Evolutionary conservation across 2,888 invertebrate species (phyloP).

Genomic region (Kryphioiulus occultus): DNA sequence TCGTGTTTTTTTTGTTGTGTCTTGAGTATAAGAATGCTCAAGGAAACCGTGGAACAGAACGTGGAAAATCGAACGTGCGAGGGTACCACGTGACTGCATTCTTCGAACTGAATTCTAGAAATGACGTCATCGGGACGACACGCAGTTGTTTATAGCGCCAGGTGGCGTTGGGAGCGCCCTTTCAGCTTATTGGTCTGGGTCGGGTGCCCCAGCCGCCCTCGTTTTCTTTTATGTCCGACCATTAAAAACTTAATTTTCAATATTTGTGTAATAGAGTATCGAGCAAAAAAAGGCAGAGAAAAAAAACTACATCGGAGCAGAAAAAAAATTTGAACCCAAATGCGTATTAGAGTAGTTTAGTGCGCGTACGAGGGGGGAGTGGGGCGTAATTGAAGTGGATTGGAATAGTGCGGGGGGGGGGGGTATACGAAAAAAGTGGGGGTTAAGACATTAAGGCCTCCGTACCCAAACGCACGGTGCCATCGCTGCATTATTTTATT

Average conservation of each 20-base stretch:
- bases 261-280: conserved; percentile 33
- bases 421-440: no score
- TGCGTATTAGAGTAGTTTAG: conserved; percentile 40
- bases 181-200: no score
- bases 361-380: conserved; percentile 1
- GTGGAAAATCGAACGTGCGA: no score
- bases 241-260: conserved; percentile 32
- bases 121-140: no score
- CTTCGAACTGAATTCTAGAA: no score
- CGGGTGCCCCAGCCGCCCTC: neutral
- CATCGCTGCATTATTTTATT: neutral
- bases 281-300: neutral
- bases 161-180: neutral
- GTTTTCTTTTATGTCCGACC: neutral
- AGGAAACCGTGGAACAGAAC: no score
- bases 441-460: conserved; percentile 43
- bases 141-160: neutral
- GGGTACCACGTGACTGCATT: no score
- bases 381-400: conserved; percentile 39
- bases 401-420: neutral
- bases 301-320: neutral
- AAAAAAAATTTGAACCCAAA: conserved; percentile 27
- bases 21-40: no score
- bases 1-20: no score
- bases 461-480: neutral